These are phyloP conservation scores for Oceanodroma leucorhoa DNA, from an alignment of 2,797 vertebrate genomes.

Conservation along the genomic window DNA sequence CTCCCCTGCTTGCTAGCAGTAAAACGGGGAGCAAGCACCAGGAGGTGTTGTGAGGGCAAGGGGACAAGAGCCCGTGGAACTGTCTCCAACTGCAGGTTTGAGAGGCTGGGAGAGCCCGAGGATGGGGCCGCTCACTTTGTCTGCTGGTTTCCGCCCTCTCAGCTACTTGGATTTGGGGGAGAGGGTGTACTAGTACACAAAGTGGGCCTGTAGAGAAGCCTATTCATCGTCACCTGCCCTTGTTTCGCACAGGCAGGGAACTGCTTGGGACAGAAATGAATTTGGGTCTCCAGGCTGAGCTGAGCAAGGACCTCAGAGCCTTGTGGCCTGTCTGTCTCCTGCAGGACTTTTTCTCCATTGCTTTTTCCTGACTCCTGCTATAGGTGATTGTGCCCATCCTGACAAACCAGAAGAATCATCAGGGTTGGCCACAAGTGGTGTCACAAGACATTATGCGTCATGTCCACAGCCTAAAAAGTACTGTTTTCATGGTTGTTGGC, in stretches of 20 bases:
- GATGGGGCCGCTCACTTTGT: background rate
- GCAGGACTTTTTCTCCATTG: background rate
- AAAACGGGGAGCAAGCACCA: background rate
- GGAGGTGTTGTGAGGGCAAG: background rate
- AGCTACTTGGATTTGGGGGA: background rate
- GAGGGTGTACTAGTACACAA: background rate
- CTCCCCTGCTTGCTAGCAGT: background rate
- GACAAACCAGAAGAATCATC: slow-evolving; percentile 82
- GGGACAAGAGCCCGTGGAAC: background rate
- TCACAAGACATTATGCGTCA: slow-evolving; percentile 83
- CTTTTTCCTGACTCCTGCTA: background rate
- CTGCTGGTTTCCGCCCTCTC: background rate
- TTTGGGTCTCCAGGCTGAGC: background rate
- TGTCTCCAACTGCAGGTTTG: background rate
- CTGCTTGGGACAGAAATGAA: background rate
- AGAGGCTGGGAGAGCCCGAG: background rate
- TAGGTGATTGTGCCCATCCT: slow-evolving; percentile 87
- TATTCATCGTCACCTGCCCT: rapidly evolving
- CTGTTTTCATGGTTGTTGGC: slow-evolving; percentile 79
- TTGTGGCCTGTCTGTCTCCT: background rate
- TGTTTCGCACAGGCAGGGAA: background rate
- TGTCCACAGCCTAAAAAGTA: slow-evolving; percentile 78
- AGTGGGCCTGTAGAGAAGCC: background rate
- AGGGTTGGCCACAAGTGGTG: slow-evolving; percentile 84
- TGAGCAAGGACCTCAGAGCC: rapidly evolving